Percentiles rank a stretch among this genome's conserved stretches.
phyloP scores from a whole-genome alignment of 2,113 vertebrate genomes.

The Sebastes fasciatus region DNA sequence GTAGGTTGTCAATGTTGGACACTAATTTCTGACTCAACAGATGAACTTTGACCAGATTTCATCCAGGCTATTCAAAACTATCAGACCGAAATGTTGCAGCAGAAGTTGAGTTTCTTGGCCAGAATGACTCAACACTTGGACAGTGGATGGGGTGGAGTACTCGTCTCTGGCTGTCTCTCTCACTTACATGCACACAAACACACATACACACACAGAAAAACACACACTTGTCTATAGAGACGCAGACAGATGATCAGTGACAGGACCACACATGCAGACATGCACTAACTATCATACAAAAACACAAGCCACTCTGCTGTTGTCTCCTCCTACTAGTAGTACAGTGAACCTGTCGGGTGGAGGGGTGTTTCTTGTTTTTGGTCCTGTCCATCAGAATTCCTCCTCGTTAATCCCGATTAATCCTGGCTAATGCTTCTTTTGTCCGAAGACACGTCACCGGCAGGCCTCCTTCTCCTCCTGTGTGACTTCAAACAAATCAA shows the following conservation, averaged over 20 bases:
- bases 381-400: constrained; percentile 72
- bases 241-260: background rate
- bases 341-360: background rate
- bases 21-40: background rate
- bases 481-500: constrained; percentile 72
- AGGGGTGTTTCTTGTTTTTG: background rate
- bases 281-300: too few species aligned
- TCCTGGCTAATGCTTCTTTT: constrained; percentile 78
- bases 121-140: constrained; percentile 19
- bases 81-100: constrained; percentile 7
- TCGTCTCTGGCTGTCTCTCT: too few species aligned
- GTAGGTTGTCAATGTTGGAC: too few species aligned
- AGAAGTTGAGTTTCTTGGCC: background rate
- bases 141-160: background rate
- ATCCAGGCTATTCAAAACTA: background rate
- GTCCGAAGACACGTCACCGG: constrained; percentile 51
- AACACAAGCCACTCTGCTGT: background rate
- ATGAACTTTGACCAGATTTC: background rate
- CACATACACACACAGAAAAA: background rate
- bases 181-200: too few species aligned
- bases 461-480: constrained; percentile 48
- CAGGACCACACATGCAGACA: background rate
- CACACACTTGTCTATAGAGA: background rate
- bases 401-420: constrained; percentile 78
- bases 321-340: too few species aligned